Conservation (phyloP, 1,140 invertebrate species). For the Drosophila fuyamai region DNA sequence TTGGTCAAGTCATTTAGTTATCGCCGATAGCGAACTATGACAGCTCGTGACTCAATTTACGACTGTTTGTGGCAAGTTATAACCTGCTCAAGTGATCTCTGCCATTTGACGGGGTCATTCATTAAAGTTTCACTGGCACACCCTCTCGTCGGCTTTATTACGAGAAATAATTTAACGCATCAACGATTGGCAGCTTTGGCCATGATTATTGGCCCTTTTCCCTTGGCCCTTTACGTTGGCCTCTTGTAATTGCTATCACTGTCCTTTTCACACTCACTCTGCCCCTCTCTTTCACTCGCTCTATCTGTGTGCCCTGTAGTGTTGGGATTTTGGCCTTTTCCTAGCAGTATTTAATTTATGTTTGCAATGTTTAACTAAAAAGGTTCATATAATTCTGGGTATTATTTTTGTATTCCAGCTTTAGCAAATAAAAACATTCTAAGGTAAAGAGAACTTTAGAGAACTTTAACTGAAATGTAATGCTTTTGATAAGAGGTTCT, state of each 20-base stretch:
- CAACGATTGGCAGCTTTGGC: conserved; percentile 55
- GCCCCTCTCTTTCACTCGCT: background rate
- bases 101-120: conserved; percentile 28
- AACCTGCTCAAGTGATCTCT: conserved; percentile 25
- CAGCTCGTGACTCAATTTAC: conserved; percentile 12
- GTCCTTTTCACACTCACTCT: conserved; percentile 12
- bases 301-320: background rate
- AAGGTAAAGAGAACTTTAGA: no score
- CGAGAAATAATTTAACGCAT: conserved; percentile 76
- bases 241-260: conserved; percentile 51
- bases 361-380: background rate
- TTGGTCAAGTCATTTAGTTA: background rate
- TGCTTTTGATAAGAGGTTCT: no score
- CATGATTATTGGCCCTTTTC: conserved; percentile 55
- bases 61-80: conserved; percentile 22
- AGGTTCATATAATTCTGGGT: no score
- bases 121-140: conserved; percentile 32
- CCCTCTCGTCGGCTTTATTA: conserved; percentile 18
- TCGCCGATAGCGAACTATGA: background rate
- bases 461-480: no score
- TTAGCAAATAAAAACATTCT: no score
- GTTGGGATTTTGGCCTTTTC: background rate
- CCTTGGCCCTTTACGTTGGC: background rate
- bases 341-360: no score
- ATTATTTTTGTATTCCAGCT: no score